These are phyloP conservation scores for Oryzaephilus surinamensis DNA, from an alignment of 1,140 invertebrate genomes.

Conservation along the genomic window DNA sequence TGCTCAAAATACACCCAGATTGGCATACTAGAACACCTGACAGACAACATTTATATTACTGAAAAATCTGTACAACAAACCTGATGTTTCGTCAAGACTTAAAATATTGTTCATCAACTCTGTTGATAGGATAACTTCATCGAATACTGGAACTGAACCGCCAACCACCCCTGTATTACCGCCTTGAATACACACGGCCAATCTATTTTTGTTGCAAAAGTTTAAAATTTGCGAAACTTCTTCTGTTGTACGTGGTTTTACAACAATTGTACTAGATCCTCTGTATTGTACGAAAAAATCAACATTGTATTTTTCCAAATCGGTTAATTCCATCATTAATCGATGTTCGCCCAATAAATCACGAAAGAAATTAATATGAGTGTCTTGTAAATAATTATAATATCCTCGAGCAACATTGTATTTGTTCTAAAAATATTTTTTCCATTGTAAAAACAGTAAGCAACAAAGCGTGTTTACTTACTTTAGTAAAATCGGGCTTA, in stretches of 20 bases:
- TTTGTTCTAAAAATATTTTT: constrained; percentile 33
- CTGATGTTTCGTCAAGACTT: constrained; percentile 68
- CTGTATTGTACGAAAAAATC: constrained; percentile 85
- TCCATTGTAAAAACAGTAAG: no score
- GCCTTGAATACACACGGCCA: constrained; percentile 89
- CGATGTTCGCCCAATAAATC: constrained; percentile 54
- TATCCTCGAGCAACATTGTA: constrained; percentile 39
- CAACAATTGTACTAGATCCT: constrained; percentile 60
- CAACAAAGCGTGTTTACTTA: constrained; percentile 9
- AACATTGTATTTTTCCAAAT: constrained; percentile 75
- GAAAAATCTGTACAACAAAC: constrained; percentile 38
- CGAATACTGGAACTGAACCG: constrained; percentile 88
- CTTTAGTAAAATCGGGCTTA: constrained; percentile 27
- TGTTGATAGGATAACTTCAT: constrained; percentile 86
- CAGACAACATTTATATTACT: constrained; percentile 3
- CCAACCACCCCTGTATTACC: constrained; percentile 89
- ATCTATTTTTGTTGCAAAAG: constrained; percentile 69
- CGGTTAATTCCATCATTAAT: constrained; percentile 63
- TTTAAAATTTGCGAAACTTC: constrained; percentile 78
- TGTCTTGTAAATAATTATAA: constrained; percentile 36
- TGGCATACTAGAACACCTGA: constrained; percentile 76
- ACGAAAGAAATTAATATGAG: constrained; percentile 64
- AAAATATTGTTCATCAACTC: constrained; percentile 79
- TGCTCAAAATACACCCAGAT: constrained; percentile 86
- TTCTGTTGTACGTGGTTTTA: constrained; percentile 74